A percentile compares a stretch with the other conserved stretches of the same genome.
These are phyloP conservation scores for Chrysemys picta DNA, from an alignment of 2,113 vertebrate genomes.

Conservation along the genomic window DNA sequence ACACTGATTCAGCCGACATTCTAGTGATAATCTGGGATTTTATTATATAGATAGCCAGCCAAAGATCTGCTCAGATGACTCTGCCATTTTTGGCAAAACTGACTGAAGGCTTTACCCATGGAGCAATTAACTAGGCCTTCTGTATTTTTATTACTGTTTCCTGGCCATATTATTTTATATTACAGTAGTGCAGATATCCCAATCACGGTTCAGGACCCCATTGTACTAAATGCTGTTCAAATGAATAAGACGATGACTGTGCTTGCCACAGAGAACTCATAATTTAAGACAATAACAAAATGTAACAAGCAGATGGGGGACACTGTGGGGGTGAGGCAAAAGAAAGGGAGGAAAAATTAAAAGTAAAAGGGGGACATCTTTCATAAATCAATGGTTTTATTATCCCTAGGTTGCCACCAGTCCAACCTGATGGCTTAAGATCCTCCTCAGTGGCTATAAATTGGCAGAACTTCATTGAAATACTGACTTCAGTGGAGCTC, in stretches of 20 bases:
- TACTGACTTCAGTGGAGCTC: background rate
- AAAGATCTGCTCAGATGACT: rapidly evolving
- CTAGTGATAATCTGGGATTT: background rate
- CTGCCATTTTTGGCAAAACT: background rate
- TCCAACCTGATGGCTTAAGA: background rate
- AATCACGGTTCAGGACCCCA: rapidly evolving
- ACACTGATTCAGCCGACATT: background rate
- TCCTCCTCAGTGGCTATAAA: too few species aligned
- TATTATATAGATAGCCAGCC: background rate
- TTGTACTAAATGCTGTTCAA: background rate
- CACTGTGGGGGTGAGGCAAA: background rate
- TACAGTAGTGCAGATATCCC: rapidly evolving
- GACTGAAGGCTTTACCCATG: background rate
- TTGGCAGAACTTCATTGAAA: background rate
- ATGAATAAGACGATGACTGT: background rate
- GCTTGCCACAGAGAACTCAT: rapidly evolving
- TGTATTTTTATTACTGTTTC: background rate
- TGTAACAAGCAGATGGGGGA: background rate
- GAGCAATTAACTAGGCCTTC: background rate
- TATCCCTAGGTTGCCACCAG: background rate
- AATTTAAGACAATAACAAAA: background rate
- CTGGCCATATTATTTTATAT: background rate
- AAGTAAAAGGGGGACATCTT: background rate
- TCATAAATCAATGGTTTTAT: background rate
- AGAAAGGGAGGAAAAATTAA: background rate